Conservation (phyloP, 1,140 invertebrate species). For the Maniola jurtina region DNA sequence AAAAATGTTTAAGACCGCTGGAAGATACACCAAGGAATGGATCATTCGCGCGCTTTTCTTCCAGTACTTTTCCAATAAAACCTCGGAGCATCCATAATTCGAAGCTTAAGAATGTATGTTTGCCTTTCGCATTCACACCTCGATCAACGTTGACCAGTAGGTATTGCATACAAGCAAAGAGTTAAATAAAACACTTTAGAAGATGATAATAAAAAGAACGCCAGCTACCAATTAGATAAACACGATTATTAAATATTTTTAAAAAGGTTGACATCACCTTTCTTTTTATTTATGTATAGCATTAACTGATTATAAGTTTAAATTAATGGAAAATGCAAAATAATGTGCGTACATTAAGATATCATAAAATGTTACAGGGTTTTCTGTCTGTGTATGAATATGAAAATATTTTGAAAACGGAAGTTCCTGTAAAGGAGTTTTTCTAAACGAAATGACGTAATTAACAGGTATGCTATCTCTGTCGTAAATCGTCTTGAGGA, state of each 20-base stretch:
- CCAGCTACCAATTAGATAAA: not conserved
- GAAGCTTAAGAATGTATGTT: constrained; percentile 22
- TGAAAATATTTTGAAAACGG: too few species aligned
- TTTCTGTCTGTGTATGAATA: too few species aligned
- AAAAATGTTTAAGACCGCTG: constrained; percentile 43
- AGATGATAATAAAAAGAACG: not conserved
- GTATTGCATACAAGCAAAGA: not conserved
- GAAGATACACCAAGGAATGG: constrained; percentile 20
- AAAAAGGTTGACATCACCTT: not conserved
- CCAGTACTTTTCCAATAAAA: constrained; percentile 62
- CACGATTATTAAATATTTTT: not conserved
- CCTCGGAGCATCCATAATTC: constrained; percentile 43
- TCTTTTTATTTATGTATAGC: not conserved
- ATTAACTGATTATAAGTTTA: not conserved
- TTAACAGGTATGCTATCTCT: too few species aligned
- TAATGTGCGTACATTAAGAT: too few species aligned
- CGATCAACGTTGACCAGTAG: not conserved
- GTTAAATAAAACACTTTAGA: not conserved
- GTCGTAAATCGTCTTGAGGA: too few species aligned
- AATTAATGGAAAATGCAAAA: not conserved
- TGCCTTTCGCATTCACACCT: constrained; percentile 6
- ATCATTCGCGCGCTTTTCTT: constrained; percentile 51
- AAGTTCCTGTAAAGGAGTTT: too few species aligned
- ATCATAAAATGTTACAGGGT: too few species aligned
- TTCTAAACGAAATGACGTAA: too few species aligned